phyloP scores from a whole-genome alignment of 2,888 invertebrate species.

The Tipula confusa region DNA sequence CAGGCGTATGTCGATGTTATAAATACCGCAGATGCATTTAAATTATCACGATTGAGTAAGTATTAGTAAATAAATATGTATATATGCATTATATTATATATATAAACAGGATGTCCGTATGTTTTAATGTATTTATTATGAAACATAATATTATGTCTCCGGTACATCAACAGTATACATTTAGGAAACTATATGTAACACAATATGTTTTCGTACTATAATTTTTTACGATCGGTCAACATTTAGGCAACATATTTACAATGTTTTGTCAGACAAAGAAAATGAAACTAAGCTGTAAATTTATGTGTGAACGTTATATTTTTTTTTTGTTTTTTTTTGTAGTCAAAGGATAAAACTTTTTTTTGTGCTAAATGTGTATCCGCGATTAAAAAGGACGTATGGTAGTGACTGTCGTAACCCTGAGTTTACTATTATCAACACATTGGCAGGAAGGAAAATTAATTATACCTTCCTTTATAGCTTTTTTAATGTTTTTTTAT shows the following conservation, averaged over 20 bases:
- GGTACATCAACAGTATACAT: neutral
- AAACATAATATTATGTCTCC: neutral
- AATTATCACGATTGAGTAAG: slow-evolving; percentile 86
- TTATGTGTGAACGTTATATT: too few species aligned
- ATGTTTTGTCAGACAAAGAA: too few species aligned
- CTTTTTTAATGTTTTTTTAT: too few species aligned
- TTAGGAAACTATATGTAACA: neutral
- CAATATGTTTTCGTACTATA: neutral
- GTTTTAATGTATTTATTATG: neutral
- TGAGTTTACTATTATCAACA: too few species aligned
- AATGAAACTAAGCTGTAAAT: too few species aligned
- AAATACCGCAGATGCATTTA: slow-evolving; percentile 89
- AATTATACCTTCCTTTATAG: too few species aligned
- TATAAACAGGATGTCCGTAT: neutral
- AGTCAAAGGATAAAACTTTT: too few species aligned
- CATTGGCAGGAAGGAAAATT: too few species aligned
- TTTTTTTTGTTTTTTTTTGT: too few species aligned
- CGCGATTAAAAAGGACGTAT: too few species aligned
- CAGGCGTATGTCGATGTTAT: slow-evolving; percentile 88
- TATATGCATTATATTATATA: neutral
- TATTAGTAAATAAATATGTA: slow-evolving; percentile 44
- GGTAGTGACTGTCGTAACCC: too few species aligned
- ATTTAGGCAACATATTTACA: neutral
- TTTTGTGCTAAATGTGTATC: too few species aligned
- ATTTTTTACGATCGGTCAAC: neutral